Conservation (phyloP, 2,113 vertebrate genomes). For the Rousettus leschenaultii region DNA sequence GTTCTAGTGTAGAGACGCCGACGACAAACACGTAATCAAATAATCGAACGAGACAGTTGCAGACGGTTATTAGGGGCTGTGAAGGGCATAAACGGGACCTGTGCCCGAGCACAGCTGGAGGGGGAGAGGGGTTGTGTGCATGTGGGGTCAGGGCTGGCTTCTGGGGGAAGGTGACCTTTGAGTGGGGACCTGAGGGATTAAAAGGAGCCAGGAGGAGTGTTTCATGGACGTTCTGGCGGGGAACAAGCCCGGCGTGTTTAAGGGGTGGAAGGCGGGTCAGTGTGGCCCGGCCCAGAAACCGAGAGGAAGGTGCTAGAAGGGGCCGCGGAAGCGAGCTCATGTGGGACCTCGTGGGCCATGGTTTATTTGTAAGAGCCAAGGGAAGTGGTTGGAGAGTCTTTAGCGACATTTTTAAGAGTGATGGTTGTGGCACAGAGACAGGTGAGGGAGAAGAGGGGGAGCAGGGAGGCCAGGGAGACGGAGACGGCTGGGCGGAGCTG, state of each 20-base stretch:
- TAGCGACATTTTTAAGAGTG: no score
- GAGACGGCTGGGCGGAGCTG: fast-evolving
- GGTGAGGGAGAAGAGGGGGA: neutral
- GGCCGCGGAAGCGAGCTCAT: fast-evolving
- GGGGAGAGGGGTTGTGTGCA: neutral
- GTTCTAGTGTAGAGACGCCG: neutral
- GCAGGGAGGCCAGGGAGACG: neutral
- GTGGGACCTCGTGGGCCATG: neutral
- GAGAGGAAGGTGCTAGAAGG: neutral
- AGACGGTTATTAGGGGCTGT: slow-evolving; percentile 33
- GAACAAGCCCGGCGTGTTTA: neutral
- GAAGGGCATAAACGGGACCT: neutral
- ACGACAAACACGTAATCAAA: neutral
- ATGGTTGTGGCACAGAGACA: neutral
- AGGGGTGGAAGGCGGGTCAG: neutral
- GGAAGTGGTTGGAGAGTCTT: neutral
- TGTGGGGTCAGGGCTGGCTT: neutral
- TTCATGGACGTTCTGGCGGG: neutral
- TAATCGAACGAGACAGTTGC: slow-evolving; percentile 52
- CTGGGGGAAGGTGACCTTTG: neutral
- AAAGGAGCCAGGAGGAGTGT: neutral
- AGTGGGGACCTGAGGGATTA: neutral
- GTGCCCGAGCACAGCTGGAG: neutral
- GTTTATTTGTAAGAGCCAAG: neutral
- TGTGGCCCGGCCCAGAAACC: no score